A percentile compares a stretch with the other conserved stretches of the same genome.
phyloP scores from a whole-genome alignment of 1,140 invertebrate genomes.

The Trichonephila inaurata region DNA sequence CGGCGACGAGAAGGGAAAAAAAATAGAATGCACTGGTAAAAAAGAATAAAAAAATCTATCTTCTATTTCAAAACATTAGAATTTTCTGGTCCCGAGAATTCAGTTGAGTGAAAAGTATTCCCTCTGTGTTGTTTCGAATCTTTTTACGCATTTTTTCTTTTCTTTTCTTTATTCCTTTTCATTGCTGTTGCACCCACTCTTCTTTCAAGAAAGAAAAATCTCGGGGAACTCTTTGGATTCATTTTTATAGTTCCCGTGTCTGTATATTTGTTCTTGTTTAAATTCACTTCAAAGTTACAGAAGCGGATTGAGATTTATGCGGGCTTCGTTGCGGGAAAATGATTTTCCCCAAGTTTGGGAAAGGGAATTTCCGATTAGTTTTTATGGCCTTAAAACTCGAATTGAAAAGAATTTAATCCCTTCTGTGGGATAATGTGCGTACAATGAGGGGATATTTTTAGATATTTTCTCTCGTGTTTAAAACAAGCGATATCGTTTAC shows the following conservation, averaged over 20 bases:
- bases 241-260: conserved; percentile 11
- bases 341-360: neutral
- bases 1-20: neutral
- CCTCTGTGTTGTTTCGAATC: neutral
- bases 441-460: conserved; percentile 11
- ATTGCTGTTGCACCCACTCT: neutral
- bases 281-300: conserved; percentile 55
- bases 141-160: neutral
- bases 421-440: neutral
- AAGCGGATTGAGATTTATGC: conserved; percentile 10
- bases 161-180: neutral
- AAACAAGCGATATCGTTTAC: neutral
- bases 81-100: conserved; percentile 45
- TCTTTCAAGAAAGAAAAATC: neutral
- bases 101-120: conserved; percentile 55
- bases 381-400: neutral
- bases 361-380: conserved; percentile 24
- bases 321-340: neutral
- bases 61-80: conserved; percentile 62
- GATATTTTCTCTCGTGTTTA: neutral
- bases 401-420: conserved; percentile 32
- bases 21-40: neutral
- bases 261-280: conserved; percentile 46
- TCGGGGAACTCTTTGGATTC: neutral
- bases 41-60: conserved; percentile 10